Conservation (phyloP, 2,888 invertebrate genomes). For the Strigamia maritima region DNA sequence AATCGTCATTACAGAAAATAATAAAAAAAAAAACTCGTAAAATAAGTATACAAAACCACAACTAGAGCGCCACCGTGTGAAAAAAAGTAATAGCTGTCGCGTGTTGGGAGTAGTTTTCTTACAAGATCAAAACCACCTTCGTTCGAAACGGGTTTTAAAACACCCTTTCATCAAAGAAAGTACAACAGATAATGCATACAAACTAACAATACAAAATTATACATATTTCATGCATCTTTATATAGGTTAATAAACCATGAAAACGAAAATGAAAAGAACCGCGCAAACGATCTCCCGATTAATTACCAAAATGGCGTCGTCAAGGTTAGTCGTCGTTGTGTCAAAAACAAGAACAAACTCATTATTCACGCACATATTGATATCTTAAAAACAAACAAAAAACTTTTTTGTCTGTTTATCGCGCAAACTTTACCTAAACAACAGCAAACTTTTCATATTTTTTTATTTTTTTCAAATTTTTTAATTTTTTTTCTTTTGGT, state of each 20-base stretch:
- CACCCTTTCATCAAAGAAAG: neutral
- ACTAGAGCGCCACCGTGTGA: neutral
- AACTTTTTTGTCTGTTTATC: neutral
- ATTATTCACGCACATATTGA: neutral
- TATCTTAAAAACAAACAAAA: neutral
- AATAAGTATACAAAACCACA: neutral
- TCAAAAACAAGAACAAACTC: neutral
- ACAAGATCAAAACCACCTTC: neutral
- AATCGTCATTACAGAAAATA: neutral
- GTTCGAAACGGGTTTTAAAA: neutral
- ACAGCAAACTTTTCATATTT: neutral
- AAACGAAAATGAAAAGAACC: no score
- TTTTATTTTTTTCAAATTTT: neutral
- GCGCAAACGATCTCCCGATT: neutral
- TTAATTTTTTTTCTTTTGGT: neutral
- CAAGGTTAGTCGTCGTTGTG: neutral
- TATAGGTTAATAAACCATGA: neutral
- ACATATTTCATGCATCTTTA: neutral
- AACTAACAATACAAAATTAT: neutral
- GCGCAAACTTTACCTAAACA: neutral
- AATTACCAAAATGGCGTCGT: neutral
- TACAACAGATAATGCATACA: neutral
- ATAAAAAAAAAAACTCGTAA: neutral
- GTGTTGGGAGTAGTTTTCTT: neutral
- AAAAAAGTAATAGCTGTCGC: slow-evolving; percentile 2